Conservation (phyloP, 2,888 invertebrate genomes). For the Hemicrepidius hirtus region DNA sequence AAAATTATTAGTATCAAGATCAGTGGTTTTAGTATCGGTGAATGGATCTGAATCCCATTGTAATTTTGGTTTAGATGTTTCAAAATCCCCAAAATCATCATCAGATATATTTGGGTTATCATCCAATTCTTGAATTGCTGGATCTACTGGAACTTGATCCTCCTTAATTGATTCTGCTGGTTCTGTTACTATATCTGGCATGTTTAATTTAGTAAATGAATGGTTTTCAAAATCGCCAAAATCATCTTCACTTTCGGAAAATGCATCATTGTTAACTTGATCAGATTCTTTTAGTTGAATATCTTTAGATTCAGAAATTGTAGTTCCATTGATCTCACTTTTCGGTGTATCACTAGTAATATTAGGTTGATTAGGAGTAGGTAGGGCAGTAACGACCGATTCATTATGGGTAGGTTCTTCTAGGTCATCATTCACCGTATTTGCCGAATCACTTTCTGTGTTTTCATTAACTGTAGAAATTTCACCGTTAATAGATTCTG, state of each 20-base stretch:
- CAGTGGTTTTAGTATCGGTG: constrained; percentile 20
- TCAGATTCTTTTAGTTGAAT: too few species aligned
- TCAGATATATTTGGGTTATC: neutral
- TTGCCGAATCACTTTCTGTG: neutral
- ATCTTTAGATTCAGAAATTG: neutral
- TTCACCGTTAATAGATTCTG: too few species aligned
- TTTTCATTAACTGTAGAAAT: neutral
- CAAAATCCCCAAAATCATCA: constrained; percentile 22
- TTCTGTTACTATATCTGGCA: neutral
- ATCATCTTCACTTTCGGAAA: constrained; percentile 9
- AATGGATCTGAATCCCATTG: constrained; percentile 6
- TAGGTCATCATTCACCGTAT: too few species aligned
- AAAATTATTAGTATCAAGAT: constrained; percentile 52
- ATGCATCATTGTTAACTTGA: neutral
- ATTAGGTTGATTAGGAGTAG: too few species aligned
- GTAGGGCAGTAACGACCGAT: too few species aligned
- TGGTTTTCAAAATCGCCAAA: constrained; percentile 49
- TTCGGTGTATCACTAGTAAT: neutral
- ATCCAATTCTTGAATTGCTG: neutral
- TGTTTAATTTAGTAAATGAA: neutral
- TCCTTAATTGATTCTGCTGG: neutral
- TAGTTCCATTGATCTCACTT: neutral
- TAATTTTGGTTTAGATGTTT: constrained; percentile 5
- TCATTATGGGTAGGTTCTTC: too few species aligned
- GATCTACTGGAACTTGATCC: too few species aligned